Evolutionary conservation across 2,888 invertebrate species (phyloP).

Genomic region (Cactoblastis cactorum): DNA sequence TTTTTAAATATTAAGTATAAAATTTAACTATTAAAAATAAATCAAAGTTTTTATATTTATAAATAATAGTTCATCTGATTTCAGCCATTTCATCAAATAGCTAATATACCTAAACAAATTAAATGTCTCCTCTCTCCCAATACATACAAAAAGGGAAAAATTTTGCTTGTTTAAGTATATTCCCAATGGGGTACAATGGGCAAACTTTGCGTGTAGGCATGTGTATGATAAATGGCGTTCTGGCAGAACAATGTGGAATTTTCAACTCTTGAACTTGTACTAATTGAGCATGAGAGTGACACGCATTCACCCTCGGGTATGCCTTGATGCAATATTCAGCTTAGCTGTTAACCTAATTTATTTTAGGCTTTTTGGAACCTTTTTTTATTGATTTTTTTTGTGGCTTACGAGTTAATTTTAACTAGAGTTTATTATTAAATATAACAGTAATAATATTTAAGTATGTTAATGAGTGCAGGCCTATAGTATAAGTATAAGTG

Average conservation of each 20-base stretch:
- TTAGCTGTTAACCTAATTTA: constrained; percentile 28
- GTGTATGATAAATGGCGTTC: constrained; percentile 31
- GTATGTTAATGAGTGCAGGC: too few species aligned
- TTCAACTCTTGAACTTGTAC: constrained; percentile 38
- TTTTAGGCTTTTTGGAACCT: constrained; percentile 23
- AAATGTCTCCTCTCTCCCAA: background rate
- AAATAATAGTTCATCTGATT: too few species aligned
- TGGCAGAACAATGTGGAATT: constrained; percentile 32
- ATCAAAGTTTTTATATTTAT: too few species aligned
- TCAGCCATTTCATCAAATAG: too few species aligned
- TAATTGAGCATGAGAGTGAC: constrained; percentile 53
- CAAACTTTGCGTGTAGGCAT: constrained; percentile 16
- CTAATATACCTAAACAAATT: too few species aligned
- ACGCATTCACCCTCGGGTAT: constrained; percentile 27
- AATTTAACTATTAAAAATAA: too few species aligned
- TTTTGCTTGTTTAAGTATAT: constrained; percentile 8
- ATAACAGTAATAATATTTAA: too few species aligned
- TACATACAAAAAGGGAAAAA: constrained; percentile 1
- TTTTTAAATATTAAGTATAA: too few species aligned
- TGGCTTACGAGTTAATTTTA: too few species aligned
- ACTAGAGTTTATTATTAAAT: too few species aligned
- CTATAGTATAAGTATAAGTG: too few species aligned
- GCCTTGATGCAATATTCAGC: constrained; percentile 32
- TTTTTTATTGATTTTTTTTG: too few species aligned
- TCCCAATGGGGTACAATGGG: constrained; percentile 16